phyloP scores from a whole-genome alignment of 2,797 vertebrate genomes.

The Crotalus adamanteus region DNA sequence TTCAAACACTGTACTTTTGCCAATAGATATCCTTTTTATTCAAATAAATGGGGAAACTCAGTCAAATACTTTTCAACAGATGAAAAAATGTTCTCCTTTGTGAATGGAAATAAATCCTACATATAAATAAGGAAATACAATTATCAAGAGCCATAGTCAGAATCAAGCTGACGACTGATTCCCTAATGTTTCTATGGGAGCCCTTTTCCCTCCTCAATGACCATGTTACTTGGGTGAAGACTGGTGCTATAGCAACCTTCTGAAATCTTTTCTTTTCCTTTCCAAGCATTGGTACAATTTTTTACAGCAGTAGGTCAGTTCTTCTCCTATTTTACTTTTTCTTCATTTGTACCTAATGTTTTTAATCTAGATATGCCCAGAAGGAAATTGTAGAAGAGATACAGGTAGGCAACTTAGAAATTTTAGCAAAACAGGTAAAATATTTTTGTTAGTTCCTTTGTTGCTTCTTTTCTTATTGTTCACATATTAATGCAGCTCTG shows the following conservation, averaged over 20 bases:
- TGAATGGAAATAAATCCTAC: background rate
- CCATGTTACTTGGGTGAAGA: background rate
- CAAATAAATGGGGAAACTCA: background rate
- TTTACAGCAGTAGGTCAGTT: background rate
- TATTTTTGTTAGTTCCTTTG: background rate
- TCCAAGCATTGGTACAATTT: background rate
- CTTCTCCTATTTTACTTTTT: background rate
- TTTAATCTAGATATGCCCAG: background rate
- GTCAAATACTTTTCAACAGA: background rate
- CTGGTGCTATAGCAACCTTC: background rate
- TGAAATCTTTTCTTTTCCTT: background rate
- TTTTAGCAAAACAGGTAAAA: background rate
- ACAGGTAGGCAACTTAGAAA: background rate
- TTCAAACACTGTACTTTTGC: background rate
- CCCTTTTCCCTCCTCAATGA: no score
- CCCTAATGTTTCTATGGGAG: background rate
- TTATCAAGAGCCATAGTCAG: background rate
- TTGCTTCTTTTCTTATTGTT: background rate
- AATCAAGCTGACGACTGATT: background rate
- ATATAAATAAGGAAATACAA: background rate
- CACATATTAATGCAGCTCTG: background rate
- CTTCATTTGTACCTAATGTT: background rate
- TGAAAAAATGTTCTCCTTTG: background rate
- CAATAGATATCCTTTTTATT: background rate
- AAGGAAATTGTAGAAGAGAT: background rate